These are phyloP conservation scores for Drosophila mulleri DNA, from an alignment of 2,888 invertebrate genomes.

Conservation along the genomic window DNA sequence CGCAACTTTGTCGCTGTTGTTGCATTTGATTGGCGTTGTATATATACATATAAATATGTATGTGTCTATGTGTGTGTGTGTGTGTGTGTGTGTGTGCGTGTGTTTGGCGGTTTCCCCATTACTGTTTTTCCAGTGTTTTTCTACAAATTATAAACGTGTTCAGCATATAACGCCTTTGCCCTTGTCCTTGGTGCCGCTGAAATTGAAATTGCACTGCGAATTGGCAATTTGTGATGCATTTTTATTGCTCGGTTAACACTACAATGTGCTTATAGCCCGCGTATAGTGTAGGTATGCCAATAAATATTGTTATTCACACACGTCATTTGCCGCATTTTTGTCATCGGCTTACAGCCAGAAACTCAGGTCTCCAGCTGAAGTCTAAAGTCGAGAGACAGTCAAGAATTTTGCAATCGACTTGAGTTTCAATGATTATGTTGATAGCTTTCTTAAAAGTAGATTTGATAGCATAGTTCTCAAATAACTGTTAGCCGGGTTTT, in stretches of 20 bases:
- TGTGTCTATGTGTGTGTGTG: conserved; percentile 60
- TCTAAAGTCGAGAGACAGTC: too few species aligned
- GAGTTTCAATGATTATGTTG: too few species aligned
- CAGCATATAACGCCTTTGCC: conserved; percentile 29
- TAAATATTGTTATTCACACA: not conserved
- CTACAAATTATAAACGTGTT: conserved; percentile 68
- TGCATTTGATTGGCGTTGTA: conserved; percentile 63
- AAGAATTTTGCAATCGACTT: too few species aligned
- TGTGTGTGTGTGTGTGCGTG: conserved; percentile 36
- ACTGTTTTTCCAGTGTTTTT: conserved; percentile 32
- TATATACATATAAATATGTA: conserved; percentile 17
- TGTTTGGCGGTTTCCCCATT: conserved; percentile 71
- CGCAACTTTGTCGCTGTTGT: conserved; percentile 50
- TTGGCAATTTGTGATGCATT: conserved; percentile 3
- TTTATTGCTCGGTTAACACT: conserved; percentile 5
- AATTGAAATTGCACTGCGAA: conserved; percentile 9
- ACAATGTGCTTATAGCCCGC: not conserved
- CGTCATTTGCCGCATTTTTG: not conserved
- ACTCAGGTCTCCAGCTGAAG: too few species aligned
- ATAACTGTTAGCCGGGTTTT: too few species aligned
- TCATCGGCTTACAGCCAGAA: too few species aligned
- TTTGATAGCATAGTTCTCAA: too few species aligned
- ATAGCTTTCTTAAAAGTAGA: too few species aligned
- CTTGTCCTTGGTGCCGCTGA: conserved; percentile 4
- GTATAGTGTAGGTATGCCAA: not conserved